Base-by-base conservation (phyloP, 2,113 vertebrate genomes). In the Takifugu flavidus region DNA sequence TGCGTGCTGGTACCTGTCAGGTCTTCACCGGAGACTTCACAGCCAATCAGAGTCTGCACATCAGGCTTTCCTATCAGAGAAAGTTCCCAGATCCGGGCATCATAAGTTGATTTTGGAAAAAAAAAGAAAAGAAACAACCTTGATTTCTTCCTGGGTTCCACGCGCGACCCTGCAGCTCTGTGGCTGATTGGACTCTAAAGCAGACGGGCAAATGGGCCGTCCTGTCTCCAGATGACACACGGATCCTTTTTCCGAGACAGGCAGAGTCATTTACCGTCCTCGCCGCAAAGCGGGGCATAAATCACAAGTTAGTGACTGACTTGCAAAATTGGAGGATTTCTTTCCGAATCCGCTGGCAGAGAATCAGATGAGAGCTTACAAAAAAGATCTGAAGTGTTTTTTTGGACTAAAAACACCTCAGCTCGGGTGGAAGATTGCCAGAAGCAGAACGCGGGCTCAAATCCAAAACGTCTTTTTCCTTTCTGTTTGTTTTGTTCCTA, bases 131-230 rank as follows among this genome's bases (percentile, higher is more conserved):
- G 20, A 20, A 20, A 20, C 20, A 20, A 20, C 20, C 58, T 6
- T 15, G 47, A 46, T 58, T 61, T 20, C 14, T 51, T 80, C 61
- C 79, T 50, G 5, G 73, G 68, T 84, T 77, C 13, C 67, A 68
- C 10, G 51, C 53, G 20, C 4, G 20, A 64, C 62, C 55, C 34
- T 52, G 67, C 2, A 54, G 77, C 63, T 42, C 50, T 0, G 59
- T 10, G 47, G 6, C 72, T 77, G 80, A 81, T 77, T 85, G 44
- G 15, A 6, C 56, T 68, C 59, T 81, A 73, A 79, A 81, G 67
- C 0, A 66, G 45, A 69, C 47, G 8, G 49, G 65, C 50, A 72
- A 82, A 68, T 29, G 34, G 49, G 49, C 60, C 77, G 10, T 4
- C 10, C 44, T 53, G 64, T 56, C 25, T 34, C 56, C 14, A 13